These are phyloP conservation scores for Parnassius smintheus DNA, from an alignment of 2,888 invertebrate genomes.

Conservation along the genomic window DNA sequence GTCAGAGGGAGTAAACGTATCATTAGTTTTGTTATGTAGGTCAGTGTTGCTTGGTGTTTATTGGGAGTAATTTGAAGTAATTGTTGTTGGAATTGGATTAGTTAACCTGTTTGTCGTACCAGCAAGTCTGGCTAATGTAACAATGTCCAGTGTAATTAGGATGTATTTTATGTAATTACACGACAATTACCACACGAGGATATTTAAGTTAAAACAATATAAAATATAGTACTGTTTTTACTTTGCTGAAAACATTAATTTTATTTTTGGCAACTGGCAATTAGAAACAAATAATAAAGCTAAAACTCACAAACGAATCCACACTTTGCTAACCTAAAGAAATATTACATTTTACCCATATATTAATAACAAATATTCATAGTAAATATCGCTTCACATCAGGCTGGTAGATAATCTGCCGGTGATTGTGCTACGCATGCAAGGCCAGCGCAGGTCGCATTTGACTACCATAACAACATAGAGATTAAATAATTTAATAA, in stretches of 20 bases:
- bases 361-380: too few species aligned
- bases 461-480: too few species aligned
- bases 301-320: slow-evolving; percentile 3
- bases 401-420: too few species aligned
- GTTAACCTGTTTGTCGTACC: slow-evolving; percentile 18
- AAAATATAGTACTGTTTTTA: too few species aligned
- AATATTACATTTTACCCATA: too few species aligned
- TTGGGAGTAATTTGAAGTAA: slow-evolving; percentile 31
- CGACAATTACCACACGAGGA: slow-evolving; percentile 11
- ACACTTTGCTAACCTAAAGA: slow-evolving; percentile 5
- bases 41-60: slow-evolving; percentile 31
- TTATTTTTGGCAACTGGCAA: too few species aligned
- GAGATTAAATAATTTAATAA: too few species aligned
- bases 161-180: slow-evolving; percentile 19
- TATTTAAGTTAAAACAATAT: neutral
- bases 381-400: too few species aligned
- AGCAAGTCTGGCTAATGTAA: slow-evolving; percentile 10
- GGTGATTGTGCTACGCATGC: too few species aligned
- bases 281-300: too few species aligned
- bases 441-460: too few species aligned
- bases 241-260: too few species aligned
- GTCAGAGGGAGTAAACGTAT: slow-evolving; percentile 17
- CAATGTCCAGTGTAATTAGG: slow-evolving; percentile 20
- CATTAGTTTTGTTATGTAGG: slow-evolving; percentile 24
- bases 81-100: slow-evolving; percentile 30